A percentile compares a stretch with the other conserved stretches of the same genome.
Evolutionary conservation across 2,797 vertebrate species (phyloP).

Genomic region (Poeciliopsis infans): DNA sequence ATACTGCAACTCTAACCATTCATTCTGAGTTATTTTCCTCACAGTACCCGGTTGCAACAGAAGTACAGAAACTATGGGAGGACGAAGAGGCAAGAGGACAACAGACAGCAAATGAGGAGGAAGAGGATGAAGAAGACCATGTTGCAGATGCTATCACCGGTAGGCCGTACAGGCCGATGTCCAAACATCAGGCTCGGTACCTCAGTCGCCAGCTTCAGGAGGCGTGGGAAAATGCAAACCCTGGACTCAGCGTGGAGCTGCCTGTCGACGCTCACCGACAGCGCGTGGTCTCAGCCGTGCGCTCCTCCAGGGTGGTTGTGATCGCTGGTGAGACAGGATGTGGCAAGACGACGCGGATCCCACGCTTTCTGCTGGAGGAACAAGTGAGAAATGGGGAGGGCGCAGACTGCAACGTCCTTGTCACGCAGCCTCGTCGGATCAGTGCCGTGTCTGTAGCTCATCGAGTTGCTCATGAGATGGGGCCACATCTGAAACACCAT

Average conservation of each 20-base stretch:
- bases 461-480: conserved; percentile 92
- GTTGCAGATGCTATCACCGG: conserved; percentile 89
- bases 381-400: conserved; percentile 82
- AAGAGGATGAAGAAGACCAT: conserved; percentile 66
- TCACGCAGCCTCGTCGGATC: conserved; percentile 95
- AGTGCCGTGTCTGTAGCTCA: conserved; percentile 95
- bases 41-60: conserved; percentile 86
- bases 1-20: neutral
- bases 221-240: conserved; percentile 83
- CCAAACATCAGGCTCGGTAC: conserved; percentile 68
- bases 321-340: conserved; percentile 96
- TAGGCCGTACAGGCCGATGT: conserved; percentile 79
- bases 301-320: conserved; percentile 88
- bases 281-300: conserved; percentile 84
- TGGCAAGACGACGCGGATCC: conserved; percentile 95
- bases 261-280: conserved; percentile 89
- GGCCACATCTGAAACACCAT: conserved; percentile 83
- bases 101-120: conserved; percentile 29
- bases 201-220: conserved; percentile 81
- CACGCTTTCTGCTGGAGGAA: conserved; percentile 91
- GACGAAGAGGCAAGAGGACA: conserved; percentile 68
- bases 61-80: conserved; percentile 82
- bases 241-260: conserved; percentile 76
- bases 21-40: neutral
- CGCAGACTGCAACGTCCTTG: conserved; percentile 89